A percentile compares a stretch with the other conserved stretches of the same genome.
Evolutionary conservation across 2,113 vertebrate genomes (phyloP).

Genomic region (Mobula birostris): DNA sequence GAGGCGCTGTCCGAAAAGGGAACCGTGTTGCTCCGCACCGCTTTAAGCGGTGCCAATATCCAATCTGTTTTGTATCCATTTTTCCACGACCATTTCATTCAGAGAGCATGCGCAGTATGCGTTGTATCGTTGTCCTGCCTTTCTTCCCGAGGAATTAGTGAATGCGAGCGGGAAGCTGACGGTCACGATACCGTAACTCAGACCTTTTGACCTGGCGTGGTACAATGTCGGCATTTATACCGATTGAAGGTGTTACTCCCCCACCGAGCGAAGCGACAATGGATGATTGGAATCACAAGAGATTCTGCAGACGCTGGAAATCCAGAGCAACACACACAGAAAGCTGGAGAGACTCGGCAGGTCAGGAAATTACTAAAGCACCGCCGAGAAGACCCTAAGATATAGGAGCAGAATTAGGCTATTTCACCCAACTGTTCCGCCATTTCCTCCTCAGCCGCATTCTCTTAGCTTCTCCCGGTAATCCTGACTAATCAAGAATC

Average conservation of each 20-base stretch:
- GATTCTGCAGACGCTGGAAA: too few species aligned
- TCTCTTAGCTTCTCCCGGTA: too few species aligned
- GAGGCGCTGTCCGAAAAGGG: neutral
- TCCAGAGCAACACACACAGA: too few species aligned
- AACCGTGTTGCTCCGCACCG: neutral
- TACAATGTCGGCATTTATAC: neutral
- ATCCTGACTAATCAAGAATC: too few species aligned
- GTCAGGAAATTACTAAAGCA: too few species aligned
- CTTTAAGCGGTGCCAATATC: neutral
- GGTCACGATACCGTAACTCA: neutral
- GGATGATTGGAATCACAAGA: too few species aligned
- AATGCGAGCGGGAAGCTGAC: constrained; percentile 19
- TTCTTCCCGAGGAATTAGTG: neutral
- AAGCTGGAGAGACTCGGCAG: too few species aligned
- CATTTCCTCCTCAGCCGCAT: too few species aligned
- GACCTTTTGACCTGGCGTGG: neutral
- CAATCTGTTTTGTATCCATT: neutral
- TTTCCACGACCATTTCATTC: neutral
- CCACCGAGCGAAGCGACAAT: too few species aligned
- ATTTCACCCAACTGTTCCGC: too few species aligned
- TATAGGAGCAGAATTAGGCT: too few species aligned
- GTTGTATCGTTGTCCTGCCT: neutral
- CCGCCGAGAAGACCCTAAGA: too few species aligned
- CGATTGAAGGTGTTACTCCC: neutral
- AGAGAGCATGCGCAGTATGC: neutral